These are phyloP conservation scores for Cephus pygmeus DNA, from an alignment of 2,888 invertebrate genomes.

Conservation along the genomic window DNA sequence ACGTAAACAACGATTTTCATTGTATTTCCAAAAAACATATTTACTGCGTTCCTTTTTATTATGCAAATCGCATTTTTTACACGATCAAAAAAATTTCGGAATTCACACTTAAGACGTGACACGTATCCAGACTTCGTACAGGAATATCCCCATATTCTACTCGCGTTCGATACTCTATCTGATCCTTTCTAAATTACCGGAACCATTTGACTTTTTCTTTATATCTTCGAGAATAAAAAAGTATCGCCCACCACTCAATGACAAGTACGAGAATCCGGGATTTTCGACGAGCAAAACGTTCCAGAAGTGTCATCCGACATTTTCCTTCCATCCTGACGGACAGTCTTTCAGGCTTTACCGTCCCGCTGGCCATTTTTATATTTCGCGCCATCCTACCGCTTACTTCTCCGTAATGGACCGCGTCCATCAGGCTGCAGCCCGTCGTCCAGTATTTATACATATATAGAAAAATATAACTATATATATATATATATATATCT, in stretches of 20 bases:
- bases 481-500: neutral
- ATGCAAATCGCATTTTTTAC: neutral
- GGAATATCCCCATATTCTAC: neutral
- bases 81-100: neutral
- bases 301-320: neutral
- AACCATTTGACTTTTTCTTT: neutral
- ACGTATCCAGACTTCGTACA: neutral
- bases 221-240: neutral
- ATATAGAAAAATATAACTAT: neutral
- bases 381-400: neutral
- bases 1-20: too few species aligned
- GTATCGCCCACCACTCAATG: neutral
- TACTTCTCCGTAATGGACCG: constrained; percentile 6
- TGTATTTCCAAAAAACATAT: neutral
- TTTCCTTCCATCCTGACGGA: neutral
- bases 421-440: neutral
- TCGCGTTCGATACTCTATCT: neutral
- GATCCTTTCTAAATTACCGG: neutral
- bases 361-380: neutral
- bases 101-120: neutral
- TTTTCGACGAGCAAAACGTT: neutral
- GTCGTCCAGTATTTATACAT: neutral
- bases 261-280: neutral
- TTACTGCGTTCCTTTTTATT: neutral
- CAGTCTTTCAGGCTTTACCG: neutral